Percentiles rank a stretch among this genome's conserved stretches.
Evolutionary conservation across 2,888 invertebrate genomes (phyloP).

Genomic region (Fabriciana adippe): DNA sequence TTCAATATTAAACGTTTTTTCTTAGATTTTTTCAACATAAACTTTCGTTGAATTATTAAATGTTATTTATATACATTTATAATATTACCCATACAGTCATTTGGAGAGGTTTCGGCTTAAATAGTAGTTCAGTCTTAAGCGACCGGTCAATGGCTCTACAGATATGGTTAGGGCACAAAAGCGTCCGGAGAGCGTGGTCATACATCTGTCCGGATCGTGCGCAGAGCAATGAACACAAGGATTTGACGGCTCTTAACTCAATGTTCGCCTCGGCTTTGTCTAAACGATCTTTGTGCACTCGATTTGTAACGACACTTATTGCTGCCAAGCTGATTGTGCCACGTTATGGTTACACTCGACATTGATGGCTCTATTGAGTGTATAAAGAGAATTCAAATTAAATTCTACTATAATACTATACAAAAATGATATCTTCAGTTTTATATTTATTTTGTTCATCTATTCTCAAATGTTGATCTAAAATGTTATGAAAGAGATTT

Average conservation of each 20-base stretch:
- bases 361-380: slow-evolving; percentile 24
- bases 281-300: slow-evolving; percentile 58
- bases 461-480: no score
- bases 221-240: slow-evolving; percentile 66
- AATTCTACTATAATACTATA: background rate
- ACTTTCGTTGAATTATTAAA: background rate
- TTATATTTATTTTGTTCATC: no score
- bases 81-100: background rate
- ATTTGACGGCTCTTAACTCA: slow-evolving; percentile 73
- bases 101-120: background rate
- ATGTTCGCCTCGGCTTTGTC: slow-evolving; percentile 62
- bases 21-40: background rate
- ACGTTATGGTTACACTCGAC: slow-evolving; percentile 31
- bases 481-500: no score
- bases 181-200: slow-evolving; percentile 46
- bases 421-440: no score
- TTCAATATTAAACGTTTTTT: slow-evolving; percentile 22
- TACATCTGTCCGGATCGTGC: slow-evolving; percentile 76
- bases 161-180: slow-evolving; percentile 47
- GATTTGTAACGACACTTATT: slow-evolving; percentile 34
- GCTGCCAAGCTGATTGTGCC: slow-evolving; percentile 31
- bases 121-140: slow-evolving; percentile 37
- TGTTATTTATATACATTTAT: background rate
- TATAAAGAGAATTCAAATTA: slow-evolving; percentile 8
- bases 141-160: slow-evolving; percentile 61